These are phyloP conservation scores for Cephus pulcher DNA, from an alignment of 2,888 invertebrate genomes.

Conservation along the genomic window DNA sequence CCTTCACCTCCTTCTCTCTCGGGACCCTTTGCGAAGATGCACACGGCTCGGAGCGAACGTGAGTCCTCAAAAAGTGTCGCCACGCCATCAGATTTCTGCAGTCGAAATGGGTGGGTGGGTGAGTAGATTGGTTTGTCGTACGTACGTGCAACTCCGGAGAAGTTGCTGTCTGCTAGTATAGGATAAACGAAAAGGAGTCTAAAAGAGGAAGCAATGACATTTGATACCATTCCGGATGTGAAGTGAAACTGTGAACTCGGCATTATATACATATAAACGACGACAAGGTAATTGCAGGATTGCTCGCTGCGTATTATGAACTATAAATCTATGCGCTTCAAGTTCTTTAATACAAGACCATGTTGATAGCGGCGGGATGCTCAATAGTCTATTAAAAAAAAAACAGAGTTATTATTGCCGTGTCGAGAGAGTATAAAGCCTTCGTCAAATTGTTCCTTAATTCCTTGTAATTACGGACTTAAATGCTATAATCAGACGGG, in stretches of 20 bases:
- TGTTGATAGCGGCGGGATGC: too few species aligned
- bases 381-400: not conserved
- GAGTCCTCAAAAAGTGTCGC: not conserved
- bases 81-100: not conserved
- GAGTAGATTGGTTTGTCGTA: not conserved
- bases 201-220: not conserved
- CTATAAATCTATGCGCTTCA: not conserved
- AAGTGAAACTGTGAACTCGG: not conserved
- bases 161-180: not conserved
- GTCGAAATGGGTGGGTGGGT: not conserved
- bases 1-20: not conserved
- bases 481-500: not conserved
- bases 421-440: not conserved
- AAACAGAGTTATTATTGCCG: not conserved
- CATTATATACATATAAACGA: not conserved
- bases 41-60: not conserved
- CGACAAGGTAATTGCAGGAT: not conserved
- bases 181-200: not conserved
- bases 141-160: not conserved
- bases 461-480: not conserved
- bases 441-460: not conserved
- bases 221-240: not conserved
- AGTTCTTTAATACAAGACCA: not conserved
- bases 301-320: not conserved
- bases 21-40: not conserved